Evolutionary conservation across 2,797 vertebrate genomes (phyloP).

Genomic region (Epinephelus awoara): DNA sequence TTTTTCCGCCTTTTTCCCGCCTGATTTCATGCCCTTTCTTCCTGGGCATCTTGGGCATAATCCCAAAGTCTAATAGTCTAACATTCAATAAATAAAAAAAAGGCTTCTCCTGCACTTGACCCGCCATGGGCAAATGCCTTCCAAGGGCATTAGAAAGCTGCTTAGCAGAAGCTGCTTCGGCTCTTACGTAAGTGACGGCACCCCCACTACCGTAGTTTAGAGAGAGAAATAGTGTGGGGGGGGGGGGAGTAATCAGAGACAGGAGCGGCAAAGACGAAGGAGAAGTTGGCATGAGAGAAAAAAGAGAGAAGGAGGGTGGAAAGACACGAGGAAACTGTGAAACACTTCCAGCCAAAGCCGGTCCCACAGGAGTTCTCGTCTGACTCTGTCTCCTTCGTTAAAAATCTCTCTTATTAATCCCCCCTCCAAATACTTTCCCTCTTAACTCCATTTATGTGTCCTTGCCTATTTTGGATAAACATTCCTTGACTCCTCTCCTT

Average conservation of each 20-base stretch:
- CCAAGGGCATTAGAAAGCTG: constrained; percentile 78
- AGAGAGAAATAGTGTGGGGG: background rate
- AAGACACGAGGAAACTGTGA: constrained; percentile 46
- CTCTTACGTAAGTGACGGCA: constrained; percentile 68
- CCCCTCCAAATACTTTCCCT: constrained; percentile 9
- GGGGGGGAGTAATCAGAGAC: constrained; percentile 52
- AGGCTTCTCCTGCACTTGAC: constrained; percentile 72
- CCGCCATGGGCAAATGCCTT: constrained; percentile 74
- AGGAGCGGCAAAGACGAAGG: constrained; percentile 39
- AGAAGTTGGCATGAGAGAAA: constrained; percentile 49
- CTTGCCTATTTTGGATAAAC: constrained; percentile 32
- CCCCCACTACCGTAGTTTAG: constrained; percentile 51
- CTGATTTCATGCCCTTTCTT: constrained; percentile 75
- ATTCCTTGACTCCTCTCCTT: constrained; percentile 10
- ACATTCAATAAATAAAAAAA: constrained; percentile 69
- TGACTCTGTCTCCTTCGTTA: constrained; percentile 16
- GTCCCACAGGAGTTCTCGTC: constrained; percentile 40
- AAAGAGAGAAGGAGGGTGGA: constrained; percentile 27
- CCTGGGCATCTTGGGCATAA: constrained; percentile 70
- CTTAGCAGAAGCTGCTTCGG: constrained; percentile 75
- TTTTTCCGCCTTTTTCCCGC: constrained; percentile 47
- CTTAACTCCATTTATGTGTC: constrained; percentile 34
- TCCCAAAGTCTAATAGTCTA: constrained; percentile 75
- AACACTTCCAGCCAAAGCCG: constrained; percentile 50
- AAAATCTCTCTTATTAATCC: constrained; percentile 29